Evolutionary conservation across 2,113 vertebrate genomes (phyloP), one percentile per base, ranked within the genome.

Genomic region (Halcyon malimbica): DNA sequence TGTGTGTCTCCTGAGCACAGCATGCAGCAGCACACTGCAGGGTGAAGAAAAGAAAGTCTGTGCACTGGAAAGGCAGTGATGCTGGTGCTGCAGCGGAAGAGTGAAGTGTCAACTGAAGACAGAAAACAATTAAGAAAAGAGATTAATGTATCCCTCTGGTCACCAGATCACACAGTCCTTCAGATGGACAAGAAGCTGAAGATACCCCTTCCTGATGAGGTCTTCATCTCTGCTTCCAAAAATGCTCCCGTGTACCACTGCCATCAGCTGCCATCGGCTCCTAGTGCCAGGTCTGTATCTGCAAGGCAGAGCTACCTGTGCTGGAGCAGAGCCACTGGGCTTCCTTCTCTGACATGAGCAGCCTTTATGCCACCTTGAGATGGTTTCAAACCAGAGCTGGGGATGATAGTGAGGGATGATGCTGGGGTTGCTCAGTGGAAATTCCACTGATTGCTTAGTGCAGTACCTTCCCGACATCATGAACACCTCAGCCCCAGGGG

Each of bases 401-500:
- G 80, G 64, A 93, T 90, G 86, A 82, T 7, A 88, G 9, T 2
- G 60, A 77, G 51, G 74, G 92, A 68, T 3, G 6, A 87, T 87
- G 41, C 81, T 9, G 29, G 54, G 87, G 67, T 83, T 86, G 84
- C 67, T 92, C 48, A 87, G 89, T 96, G 97, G 95, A 97, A 97
- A 96, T 74, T 94, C 80, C 96, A 97, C 97, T 94, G 97, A 96
- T 97, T 97, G 94, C 89, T 94, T 1, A 5, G 62, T 44, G 51
- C 0, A 1, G 56, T 97, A 98, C 98, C 98, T 98, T 98, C 96
- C 95, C 73, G 23, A 97, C 97, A 98, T 97, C 94, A 97, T 95
- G 96, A 97, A 97, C 97, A 98, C 98, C 98, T 98, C 95, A 96
- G 90, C 86, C 96, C 96, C 50, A 33, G 96, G 97, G 98, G 96